Evolutionary conservation across 2,797 vertebrate genomes (phyloP).

Genomic region (Buphagus erythrorhynchus): DNA sequence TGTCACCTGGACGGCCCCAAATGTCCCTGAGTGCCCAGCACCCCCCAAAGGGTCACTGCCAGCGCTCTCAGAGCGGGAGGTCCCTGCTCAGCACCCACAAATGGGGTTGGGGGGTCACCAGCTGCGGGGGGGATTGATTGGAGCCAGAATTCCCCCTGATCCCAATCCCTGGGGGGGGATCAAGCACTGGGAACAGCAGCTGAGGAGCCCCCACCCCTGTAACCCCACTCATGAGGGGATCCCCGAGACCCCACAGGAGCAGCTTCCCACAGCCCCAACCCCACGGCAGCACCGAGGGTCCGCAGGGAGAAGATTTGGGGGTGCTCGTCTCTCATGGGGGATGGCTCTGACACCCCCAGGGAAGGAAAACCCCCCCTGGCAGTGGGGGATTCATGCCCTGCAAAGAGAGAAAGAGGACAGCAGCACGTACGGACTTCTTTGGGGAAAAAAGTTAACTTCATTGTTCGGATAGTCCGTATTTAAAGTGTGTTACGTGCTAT

Average conservation of each 20-base stretch:
- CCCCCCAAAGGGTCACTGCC: fast-evolving
- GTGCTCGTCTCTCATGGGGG: fast-evolving
- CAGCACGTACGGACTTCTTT: no score
- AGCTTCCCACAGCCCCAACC: fast-evolving
- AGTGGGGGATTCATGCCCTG: fast-evolving
- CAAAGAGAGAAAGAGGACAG: no score
- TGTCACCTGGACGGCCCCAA: not conserved
- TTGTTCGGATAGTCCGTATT: no score
- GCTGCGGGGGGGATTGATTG: no score
- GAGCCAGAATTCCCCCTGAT: not conserved
- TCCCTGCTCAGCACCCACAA: not conserved
- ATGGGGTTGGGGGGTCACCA: not conserved
- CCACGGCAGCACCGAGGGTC: fast-evolving
- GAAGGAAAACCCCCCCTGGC: fast-evolving
- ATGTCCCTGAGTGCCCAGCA: not conserved
- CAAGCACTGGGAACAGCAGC: no score
- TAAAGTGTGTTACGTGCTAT: no score
- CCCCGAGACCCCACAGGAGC: not conserved
- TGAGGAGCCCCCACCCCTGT: not conserved
- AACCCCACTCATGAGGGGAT: not conserved
- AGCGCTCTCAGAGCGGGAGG: fast-evolving
- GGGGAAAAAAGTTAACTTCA: no score
- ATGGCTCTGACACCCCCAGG: fast-evolving
- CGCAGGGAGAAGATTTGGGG: not conserved
- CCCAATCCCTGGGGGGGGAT: fast-evolving